phyloP scores from a whole-genome alignment of 2,888 invertebrate genomes.

The Corbicula japonica region DNA sequence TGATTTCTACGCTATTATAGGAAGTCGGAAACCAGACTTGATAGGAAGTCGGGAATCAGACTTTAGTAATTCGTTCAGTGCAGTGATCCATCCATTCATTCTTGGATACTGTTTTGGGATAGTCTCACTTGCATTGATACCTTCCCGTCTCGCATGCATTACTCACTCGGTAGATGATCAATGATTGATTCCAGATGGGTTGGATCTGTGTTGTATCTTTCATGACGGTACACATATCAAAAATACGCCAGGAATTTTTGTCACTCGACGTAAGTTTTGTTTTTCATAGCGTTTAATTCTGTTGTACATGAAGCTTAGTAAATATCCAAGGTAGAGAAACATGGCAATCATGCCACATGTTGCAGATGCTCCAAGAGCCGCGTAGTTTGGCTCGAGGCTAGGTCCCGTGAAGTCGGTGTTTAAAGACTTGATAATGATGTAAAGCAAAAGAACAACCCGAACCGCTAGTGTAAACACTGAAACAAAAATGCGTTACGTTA shows the following conservation, averaged over 20 bases:
- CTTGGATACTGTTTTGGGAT: too few relatives aligned
- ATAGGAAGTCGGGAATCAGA: too few relatives aligned
- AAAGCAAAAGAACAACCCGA: not conserved
- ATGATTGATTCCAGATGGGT: not conserved
- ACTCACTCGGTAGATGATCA: not conserved
- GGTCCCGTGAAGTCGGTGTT: not conserved
- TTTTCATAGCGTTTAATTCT: not conserved
- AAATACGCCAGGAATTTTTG: too few relatives aligned
- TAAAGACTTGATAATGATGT: not conserved
- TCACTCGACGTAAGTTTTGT: not conserved
- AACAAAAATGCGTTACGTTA: not conserved
- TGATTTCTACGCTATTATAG: too few relatives aligned
- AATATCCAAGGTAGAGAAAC: not conserved
- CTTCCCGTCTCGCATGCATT: not conserved
- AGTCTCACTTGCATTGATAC: not conserved
- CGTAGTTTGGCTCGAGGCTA: constrained; percentile 3
- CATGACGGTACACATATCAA: too few relatives aligned
- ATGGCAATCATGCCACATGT: constrained; percentile 4
- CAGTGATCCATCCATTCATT: too few relatives aligned
- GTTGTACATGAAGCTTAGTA: constrained; percentile 15
- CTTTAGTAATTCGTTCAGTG: too few relatives aligned
- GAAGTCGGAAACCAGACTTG: too few relatives aligned
- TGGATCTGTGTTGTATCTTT: not conserved
- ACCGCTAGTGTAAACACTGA: constrained; percentile 9
- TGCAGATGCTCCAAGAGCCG: constrained; percentile 8